Base-by-base conservation (phyloP, 2,888 invertebrate species). In the Hypomecis punctinalis region DNA sequence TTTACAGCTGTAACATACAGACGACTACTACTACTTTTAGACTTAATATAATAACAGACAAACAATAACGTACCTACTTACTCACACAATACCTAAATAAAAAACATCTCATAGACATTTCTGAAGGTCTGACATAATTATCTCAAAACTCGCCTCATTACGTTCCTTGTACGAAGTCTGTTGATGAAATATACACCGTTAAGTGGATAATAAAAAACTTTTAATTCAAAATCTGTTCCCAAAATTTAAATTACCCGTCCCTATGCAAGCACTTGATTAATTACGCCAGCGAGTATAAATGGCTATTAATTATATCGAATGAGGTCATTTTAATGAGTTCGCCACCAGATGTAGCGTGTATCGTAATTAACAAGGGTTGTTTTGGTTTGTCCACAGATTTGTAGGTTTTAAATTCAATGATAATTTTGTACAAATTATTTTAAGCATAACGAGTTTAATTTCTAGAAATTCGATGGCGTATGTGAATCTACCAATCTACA, bases 251-350 rank as follows among this genome's bases (percentile, higher is more conserved):
- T 61, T 61, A 61, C 53, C 10, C 49, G 43, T 56, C 13, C 35
- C 37, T 53, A 39, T 61, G 48, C 56, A 57, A 57, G 47, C 57
- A 40, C 11, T 53, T 57, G 61, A 66, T 61, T 61, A 61, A 66
- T 66, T 61, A 61, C 61, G 48, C 52, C 55, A 43, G 42, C 11
- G 56, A 56, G 53, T 55, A 66, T 56, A 43, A 61, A 66, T 48
- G 33, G n/a, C 61, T 58, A 61, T 66, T 66, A 66, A 61, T 61
- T 48, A 48, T 35, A 66, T 61, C 53, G 43, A 53, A 57, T 57
- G 45, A 45, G 45, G 49, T 11, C 49, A 60, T 54, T 64, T 55
- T 66, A 61, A 66, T 66, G 60, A 66, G 57, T 45, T 53, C 13
- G 37, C 43, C 40, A 37, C 23, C 23, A 36, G n/a, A 52, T 40